Conservation (phyloP, 1,140 invertebrate species). For the Solenopsis invicta region DNA sequence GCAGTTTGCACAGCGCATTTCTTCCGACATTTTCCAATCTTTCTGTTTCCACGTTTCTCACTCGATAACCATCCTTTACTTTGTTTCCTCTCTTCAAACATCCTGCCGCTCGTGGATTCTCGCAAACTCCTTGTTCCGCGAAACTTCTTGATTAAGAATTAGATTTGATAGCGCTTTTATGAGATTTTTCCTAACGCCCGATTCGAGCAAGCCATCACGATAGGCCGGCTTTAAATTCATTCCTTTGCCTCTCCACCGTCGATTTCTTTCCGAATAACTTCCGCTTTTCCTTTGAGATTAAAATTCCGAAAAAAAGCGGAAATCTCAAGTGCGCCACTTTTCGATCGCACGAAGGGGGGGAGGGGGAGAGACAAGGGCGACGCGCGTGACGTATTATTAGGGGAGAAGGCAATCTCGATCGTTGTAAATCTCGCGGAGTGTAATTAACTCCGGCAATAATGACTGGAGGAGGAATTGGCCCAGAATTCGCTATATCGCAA, state of each 20-base stretch:
- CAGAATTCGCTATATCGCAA: slow-evolving; percentile 47
- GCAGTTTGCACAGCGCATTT: neutral
- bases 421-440: slow-evolving; percentile 56
- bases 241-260: neutral
- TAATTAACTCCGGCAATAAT: slow-evolving; percentile 64
- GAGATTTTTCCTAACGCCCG: slow-evolving; percentile 19
- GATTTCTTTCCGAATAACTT: slow-evolving; percentile 9
- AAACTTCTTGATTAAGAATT: slow-evolving; percentile 77
- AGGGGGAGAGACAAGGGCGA: slow-evolving; percentile 33
- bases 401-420: slow-evolving; percentile 56
- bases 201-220: slow-evolving; percentile 61
- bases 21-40: slow-evolving; percentile 25
- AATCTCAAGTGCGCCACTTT: neutral
- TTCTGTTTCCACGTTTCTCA: slow-evolving; percentile 4
- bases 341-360: slow-evolving; percentile 1
- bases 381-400: slow-evolving; percentile 53
- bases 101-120: neutral
- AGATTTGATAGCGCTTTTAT: slow-evolving; percentile 73
- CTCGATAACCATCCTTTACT: slow-evolving; percentile 51
- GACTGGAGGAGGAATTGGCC: slow-evolving; percentile 50
- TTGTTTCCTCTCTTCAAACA: slow-evolving; percentile 3
- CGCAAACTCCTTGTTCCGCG: slow-evolving; percentile 52
- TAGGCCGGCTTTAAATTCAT: slow-evolving; percentile 65
- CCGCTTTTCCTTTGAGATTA: slow-evolving; percentile 12
- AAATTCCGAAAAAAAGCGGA: slow-evolving; percentile 50